Conservation (phyloP, 1,140 invertebrate species). For the Bombus superbus region DNA sequence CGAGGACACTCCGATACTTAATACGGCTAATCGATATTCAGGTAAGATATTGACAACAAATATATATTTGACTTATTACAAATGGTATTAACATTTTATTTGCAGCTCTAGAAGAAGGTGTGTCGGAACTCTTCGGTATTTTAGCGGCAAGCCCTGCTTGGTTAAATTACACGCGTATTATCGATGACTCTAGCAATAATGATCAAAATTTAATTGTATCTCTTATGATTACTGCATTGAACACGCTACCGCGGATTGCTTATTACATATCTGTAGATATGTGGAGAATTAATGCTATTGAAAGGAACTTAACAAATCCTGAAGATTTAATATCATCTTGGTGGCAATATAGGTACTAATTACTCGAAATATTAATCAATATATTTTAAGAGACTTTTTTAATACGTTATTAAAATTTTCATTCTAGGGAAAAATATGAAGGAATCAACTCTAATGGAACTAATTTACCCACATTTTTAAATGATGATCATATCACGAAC, state of each 20-base stretch:
- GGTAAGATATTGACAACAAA: conserved; percentile 73
- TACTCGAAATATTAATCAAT: not conserved
- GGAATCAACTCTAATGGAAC: conserved; percentile 47
- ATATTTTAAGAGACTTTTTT: not conserved
- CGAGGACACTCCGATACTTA: conserved; percentile 83
- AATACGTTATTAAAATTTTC: conserved; percentile 13
- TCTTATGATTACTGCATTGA: conserved; percentile 74
- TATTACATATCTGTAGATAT: conserved; percentile 85
- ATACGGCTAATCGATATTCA: conserved; percentile 84
- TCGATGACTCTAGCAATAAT: conserved; percentile 58
- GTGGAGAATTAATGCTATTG: conserved; percentile 84
- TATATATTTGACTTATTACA: not conserved
- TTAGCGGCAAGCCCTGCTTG: conserved; percentile 74
- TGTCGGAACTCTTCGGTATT: conserved; percentile 75
- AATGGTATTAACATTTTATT: conserved; percentile 22
- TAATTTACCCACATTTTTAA: conserved; percentile 79
- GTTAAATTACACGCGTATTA: conserved; percentile 64
- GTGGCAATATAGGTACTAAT: conserved; percentile 81
- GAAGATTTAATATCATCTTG: conserved; percentile 72
- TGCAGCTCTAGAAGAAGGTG: conserved; percentile 73
- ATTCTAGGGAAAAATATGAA: conserved; percentile 72
- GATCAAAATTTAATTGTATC: conserved; percentile 70
- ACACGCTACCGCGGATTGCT: conserved; percentile 80
- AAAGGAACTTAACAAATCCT: conserved; percentile 76
- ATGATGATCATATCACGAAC: conserved; percentile 82